Conservation (phyloP, 2,113 vertebrate genomes). For the Chaetura pelagica region DNA sequence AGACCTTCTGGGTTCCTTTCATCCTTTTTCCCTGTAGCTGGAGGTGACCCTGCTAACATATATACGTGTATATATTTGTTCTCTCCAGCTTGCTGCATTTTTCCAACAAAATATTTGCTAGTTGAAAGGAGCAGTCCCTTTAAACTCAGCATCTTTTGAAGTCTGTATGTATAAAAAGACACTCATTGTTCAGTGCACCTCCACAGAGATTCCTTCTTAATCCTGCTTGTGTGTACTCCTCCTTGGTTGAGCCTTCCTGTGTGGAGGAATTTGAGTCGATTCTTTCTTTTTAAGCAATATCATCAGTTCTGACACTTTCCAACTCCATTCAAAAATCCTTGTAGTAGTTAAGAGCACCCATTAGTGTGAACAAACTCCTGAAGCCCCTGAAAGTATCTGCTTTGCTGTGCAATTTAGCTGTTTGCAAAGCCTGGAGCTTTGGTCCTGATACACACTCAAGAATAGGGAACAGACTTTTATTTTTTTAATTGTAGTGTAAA, state of each 20-base stretch:
- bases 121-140: background rate
- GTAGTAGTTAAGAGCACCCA: background rate
- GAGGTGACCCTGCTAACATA: background rate
- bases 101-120: background rate
- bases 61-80: background rate
- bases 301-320: background rate
- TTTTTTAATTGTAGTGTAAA: background rate
- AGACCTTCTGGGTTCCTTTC: background rate
- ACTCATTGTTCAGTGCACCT: background rate
- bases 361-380: background rate
- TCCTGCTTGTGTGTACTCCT: background rate
- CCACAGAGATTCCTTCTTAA: slow-evolving; percentile 22
- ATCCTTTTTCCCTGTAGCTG: background rate
- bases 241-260: background rate
- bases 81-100: background rate
- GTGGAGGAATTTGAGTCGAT: slow-evolving; percentile 2
- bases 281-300: background rate
- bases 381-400: background rate
- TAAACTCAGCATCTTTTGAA: slow-evolving; percentile 13
- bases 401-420: background rate
- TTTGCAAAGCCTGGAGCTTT: background rate
- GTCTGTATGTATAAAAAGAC: background rate
- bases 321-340: background rate
- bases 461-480: background rate
- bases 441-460: background rate